Evolutionary conservation across 2,888 invertebrate genomes (phyloP).

Genomic region (Patella ulyssiponensis): DNA sequence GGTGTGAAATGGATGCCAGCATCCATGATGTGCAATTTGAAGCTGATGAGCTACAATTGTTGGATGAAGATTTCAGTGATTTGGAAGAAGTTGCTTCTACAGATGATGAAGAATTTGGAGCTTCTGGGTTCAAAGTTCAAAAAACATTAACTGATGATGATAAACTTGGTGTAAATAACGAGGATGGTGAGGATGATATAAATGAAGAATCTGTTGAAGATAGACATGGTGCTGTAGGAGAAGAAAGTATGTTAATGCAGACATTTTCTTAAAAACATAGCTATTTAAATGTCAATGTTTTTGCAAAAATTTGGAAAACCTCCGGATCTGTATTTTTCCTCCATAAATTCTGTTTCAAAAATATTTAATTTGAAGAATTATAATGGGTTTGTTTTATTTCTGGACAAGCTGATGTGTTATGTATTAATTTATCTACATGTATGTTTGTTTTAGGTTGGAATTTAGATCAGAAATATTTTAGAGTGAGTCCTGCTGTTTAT

Average conservation of each 20-base stretch:
- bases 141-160: neutral
- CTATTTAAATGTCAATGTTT: too few species aligned
- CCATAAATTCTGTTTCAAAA: too few species aligned
- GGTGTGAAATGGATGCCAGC: constrained; percentile 43
- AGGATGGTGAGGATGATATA: neutral
- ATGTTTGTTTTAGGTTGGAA: neutral
- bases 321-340: too few species aligned
- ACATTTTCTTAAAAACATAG: too few species aligned
- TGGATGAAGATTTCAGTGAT: constrained; percentile 63
- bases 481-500: neutral
- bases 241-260: neutral
- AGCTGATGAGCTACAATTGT: constrained; percentile 53
- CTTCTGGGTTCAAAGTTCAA: constrained; percentile 14
- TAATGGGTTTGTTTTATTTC: too few species aligned
- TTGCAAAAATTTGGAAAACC: too few species aligned
- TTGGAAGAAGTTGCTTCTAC: constrained; percentile 35
- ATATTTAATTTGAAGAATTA: too few species aligned
- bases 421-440: neutral
- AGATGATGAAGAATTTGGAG: constrained; percentile 22
- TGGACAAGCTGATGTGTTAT: neutral
- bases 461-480: constrained; percentile 9
- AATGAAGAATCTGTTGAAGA: neutral
- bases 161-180: neutral
- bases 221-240: neutral
- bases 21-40: constrained; percentile 53